Conservation (phyloP, 1,140 invertebrate species). For the Brachionus koreanus region DNA sequence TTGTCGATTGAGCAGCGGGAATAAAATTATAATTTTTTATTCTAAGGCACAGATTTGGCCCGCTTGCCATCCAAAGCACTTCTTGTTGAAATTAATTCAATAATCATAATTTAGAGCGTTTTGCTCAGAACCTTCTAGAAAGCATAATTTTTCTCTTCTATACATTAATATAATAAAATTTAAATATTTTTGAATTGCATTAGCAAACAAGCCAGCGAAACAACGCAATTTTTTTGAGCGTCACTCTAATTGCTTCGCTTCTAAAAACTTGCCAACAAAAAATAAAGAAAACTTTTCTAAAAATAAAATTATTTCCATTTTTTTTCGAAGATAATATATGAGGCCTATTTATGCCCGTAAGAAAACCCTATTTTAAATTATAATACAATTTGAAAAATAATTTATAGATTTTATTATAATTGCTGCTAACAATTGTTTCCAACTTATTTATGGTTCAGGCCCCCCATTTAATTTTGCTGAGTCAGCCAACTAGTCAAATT, state of each 20-base stretch:
- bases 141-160: background rate
- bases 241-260: background rate
- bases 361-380: background rate
- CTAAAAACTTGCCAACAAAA: background rate
- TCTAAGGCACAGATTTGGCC: background rate
- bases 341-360: background rate
- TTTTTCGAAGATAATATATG: background rate
- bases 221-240: background rate
- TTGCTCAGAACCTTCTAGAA: background rate
- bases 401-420: slow-evolving; percentile 12
- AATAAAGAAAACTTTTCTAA: background rate
- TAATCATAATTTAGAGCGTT: background rate
- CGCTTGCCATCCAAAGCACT: background rate
- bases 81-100: background rate
- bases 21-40: background rate
- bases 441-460: background rate
- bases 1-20: background rate
- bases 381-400: background rate
- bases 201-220: background rate
- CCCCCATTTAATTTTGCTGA: background rate
- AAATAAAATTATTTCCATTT: background rate
- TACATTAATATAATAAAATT: background rate
- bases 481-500: background rate
- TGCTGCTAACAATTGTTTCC: background rate
- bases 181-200: background rate